Base-by-base conservation (phyloP, 2,113 vertebrate species). In the Peromyscus leucopus region DNA sequence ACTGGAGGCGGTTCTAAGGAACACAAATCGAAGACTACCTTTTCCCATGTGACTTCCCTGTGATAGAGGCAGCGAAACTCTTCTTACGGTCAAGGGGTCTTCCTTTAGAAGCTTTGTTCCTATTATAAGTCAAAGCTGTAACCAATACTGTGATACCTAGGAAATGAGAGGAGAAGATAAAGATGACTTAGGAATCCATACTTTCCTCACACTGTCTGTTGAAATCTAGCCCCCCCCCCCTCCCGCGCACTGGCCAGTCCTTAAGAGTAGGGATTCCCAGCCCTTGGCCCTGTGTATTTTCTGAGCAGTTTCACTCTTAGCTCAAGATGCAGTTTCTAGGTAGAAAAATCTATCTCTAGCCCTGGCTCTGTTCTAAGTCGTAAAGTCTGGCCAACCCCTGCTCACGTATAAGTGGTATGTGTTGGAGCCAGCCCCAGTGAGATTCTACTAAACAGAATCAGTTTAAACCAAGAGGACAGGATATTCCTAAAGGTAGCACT, bases 61-160 rank as follows among this genome's bases (percentile, higher is more conserved):
- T 1, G 26, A 65, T 36, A 15, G 28, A 96, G 51, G 22, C 42
- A 63, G 33, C 39, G 3, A 51, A n/a, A 87, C 69, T 51, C n/a
- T 12, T 69, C 72, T 87, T 94, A 69, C 17, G n/a, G 39, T 22
- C 19, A 91, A 67, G 1, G 8, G 42, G 11, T 61, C 76, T 96
- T 76, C n/a, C 78, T 95, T 89, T 92, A 92, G 48, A 83, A 94
- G 31, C 2, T 71, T 36, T 85, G 48, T 90, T 95, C 51, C 65
- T 84, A 42, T 91, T 91, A 86, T n/a, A 90, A 93, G 91, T 95
- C 55, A 93, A 89, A 93, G 82, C 72, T 59, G 33, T 84, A 94
- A 94, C 90, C 82, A 42, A 72, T 39, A 76, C 65, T 89, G 69
- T 7, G 3, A 65, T 72, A 55, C 75, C 84, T 22, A 94, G 21